Conservation (phyloP, 2,888 invertebrate genomes). For the Parthenolecanium corni region DNA sequence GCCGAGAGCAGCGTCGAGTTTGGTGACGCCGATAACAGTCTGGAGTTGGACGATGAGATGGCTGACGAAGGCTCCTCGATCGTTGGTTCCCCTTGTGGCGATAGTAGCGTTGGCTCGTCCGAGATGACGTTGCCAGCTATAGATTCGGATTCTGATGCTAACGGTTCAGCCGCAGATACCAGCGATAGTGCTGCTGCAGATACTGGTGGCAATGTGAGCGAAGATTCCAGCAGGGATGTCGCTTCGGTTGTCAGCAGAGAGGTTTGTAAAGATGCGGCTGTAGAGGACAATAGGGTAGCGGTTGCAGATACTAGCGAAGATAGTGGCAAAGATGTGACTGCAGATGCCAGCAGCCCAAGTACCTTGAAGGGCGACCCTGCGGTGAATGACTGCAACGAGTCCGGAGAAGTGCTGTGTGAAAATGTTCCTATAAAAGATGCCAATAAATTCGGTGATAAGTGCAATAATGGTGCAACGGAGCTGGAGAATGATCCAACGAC, state of each 20-base stretch:
- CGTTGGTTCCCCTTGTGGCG: too few species aligned
- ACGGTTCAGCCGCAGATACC: background rate
- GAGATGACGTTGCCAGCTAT: too few species aligned
- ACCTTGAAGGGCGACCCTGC: background rate
- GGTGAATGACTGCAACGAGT: background rate
- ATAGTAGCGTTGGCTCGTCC: too few species aligned
- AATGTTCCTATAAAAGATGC: background rate
- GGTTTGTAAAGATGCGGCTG: too few species aligned
- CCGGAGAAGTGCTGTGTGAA: background rate
- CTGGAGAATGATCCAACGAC: background rate
- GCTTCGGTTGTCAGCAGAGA: too few species aligned
- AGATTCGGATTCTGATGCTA: background rate
- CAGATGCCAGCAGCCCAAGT: too few species aligned
- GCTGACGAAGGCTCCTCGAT: background rate
- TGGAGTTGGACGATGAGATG: slow-evolving; percentile 11
- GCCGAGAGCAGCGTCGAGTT: slow-evolving; percentile 23
- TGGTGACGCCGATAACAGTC: slow-evolving; percentile 16
- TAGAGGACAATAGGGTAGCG: too few species aligned
- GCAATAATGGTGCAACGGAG: background rate
- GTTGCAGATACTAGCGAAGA: too few species aligned
- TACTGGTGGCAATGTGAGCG: background rate
- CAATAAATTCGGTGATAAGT: background rate
- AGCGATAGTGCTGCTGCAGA: background rate
- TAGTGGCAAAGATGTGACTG: too few species aligned
- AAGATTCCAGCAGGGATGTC: background rate